Conservation (phyloP, 2,888 invertebrate genomes). For the Philonicus albiceps region DNA sequence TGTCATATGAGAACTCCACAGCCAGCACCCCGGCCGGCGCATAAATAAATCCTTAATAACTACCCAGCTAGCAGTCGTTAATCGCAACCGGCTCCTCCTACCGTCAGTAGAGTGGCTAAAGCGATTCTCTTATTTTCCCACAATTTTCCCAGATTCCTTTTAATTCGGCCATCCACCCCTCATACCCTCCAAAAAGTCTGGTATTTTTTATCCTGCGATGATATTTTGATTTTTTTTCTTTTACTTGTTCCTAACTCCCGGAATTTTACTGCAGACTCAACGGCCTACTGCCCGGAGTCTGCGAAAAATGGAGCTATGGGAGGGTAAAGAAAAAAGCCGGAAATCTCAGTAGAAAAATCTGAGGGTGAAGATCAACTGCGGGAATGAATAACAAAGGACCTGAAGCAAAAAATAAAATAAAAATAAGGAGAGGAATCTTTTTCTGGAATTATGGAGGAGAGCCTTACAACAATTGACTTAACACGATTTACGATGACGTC, state of each 20-base stretch:
- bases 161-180: slow-evolving; percentile 23
- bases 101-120: slow-evolving; percentile 14
- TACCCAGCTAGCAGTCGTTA: slow-evolving; percentile 28
- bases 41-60: slow-evolving; percentile 43
- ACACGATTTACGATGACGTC: slow-evolving; percentile 51
- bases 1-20: background rate
- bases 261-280: slow-evolving; percentile 10
- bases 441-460: slow-evolving; percentile 22
- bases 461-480: slow-evolving; percentile 50
- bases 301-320: background rate
- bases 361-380: slow-evolving; percentile 40
- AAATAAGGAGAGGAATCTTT: background rate
- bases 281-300: background rate
- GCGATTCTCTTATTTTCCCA: slow-evolving; percentile 42
- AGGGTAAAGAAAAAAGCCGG: background rate
- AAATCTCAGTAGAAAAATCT: slow-evolving; percentile 39
- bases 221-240: slow-evolving; percentile 47
- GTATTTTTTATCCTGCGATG: slow-evolving; percentile 43
- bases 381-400: slow-evolving; percentile 42
- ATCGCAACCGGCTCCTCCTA: slow-evolving; percentile 24
- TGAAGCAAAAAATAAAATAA: background rate
- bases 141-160: slow-evolving; percentile 42
- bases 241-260: slow-evolving; percentile 38
- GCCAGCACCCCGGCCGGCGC: background rate
- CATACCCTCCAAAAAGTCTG: background rate